Evolutionary conservation across 2,888 invertebrate genomes (phyloP), one percentile per base, ranked within the genome.

Genomic region (Cantharis rufa): DNA sequence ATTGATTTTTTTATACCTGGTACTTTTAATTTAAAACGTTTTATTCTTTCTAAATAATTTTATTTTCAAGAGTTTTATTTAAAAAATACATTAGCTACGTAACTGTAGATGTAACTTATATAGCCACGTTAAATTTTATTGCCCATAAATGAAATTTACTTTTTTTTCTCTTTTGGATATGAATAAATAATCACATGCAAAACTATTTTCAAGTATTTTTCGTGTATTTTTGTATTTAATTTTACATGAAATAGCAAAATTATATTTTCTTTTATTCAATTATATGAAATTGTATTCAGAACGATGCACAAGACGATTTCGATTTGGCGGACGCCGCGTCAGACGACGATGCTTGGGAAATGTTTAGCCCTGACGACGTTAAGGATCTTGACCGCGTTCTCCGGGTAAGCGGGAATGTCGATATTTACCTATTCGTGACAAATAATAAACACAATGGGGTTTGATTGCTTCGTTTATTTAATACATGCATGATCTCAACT

Each of bases 241-340:
- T 64, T 64, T 64, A 16, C 16, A 64, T 16, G 11, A 64, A 64
- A 16, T 64, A 18, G 64, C 15, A 16, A 18, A 48, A 48, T 48
- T 48, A 48, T n/a, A 48, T 48, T 48, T 48, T 48, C n/a, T 48
- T 48, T 48, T n/a, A 48, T 64, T 21, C 16, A 69, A 69, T 69
- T 69, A 63, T 70, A 66, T 78, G 62, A 75, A 75, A 78, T 78
- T 76, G 69, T 80, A 80, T 82, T 89, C 94, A 94, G 86, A 98
- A 98, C 89, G 98, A 99, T 90, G 96, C 84, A 76, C 84, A 86
- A 71, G 86, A 87, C 75, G 91, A 91, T 87, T 89, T 89, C 87
- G 91, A 91, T 85, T 89, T 90, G 83, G 90, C 90, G 85, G 91
- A 91, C 88, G 89, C 89, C 83, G 89, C 91, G 84, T 88, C 89